Evolutionary conservation across 1,140 invertebrate genomes (phyloP).

Genomic region (Drosophila lini): DNA sequence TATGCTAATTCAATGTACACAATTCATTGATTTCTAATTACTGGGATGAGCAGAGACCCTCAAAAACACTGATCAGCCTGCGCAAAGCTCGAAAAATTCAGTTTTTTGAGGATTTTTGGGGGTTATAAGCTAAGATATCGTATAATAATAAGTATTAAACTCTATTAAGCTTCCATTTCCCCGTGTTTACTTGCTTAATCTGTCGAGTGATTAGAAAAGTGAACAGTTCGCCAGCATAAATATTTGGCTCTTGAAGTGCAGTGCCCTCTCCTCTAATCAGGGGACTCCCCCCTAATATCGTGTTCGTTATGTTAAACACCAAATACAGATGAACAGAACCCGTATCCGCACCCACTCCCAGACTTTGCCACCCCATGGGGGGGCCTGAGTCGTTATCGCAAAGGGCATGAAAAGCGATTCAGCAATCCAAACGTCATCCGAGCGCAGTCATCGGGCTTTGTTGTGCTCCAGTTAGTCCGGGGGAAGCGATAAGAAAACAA

Average conservation of each 20-base stretch:
- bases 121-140: neutral
- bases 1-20: neutral
- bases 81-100: too few species aligned
- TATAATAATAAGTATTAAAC: neutral
- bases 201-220: neutral
- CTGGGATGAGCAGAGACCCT: neutral
- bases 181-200: neutral
- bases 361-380: conserved; percentile 22
- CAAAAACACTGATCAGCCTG: neutral
- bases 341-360: neutral
- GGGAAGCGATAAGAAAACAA: conserved; percentile 60
- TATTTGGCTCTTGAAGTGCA: conserved; percentile 12
- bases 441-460: conserved; percentile 13
- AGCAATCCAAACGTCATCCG: conserved; percentile 16
- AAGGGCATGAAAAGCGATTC: conserved; percentile 2
- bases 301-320: neutral
- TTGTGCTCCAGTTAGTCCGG: conserved; percentile 32
- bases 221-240: conserved; percentile 16
- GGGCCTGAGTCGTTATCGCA: conserved; percentile 10
- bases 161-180: neutral
- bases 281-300: conserved; percentile 4
- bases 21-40: neutral
- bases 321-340: neutral
- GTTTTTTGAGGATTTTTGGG: neutral
- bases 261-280: conserved; percentile 1